Conservation (phyloP, 2,797 vertebrate genomes). For the Glyptemys insculpta region DNA sequence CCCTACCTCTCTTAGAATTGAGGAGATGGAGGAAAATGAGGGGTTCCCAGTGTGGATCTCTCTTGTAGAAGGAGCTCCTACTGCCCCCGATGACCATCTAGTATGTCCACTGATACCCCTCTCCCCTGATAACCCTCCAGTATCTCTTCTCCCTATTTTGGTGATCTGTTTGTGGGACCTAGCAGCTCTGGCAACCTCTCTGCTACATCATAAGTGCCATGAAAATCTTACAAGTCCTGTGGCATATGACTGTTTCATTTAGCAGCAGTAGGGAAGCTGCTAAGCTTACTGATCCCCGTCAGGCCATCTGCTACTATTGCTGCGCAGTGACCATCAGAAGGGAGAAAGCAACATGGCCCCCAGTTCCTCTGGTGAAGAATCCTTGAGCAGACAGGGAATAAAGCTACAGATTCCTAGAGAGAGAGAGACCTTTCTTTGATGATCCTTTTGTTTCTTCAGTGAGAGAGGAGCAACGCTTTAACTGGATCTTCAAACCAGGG, state of each 20-base stretch:
- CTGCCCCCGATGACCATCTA: neutral
- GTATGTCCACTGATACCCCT: neutral
- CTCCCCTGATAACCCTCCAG: neutral
- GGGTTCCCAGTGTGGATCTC: neutral
- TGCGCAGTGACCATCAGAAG: rapidly evolving
- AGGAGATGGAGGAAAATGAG: neutral
- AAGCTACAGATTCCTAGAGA: neutral
- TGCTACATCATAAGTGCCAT: neutral
- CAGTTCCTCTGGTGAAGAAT: neutral
- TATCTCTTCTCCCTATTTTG: neutral
- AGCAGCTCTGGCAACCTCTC: neutral
- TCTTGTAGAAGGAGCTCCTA: neutral
- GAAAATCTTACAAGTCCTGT: neutral
- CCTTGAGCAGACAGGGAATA: neutral
- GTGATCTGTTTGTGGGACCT: neutral
- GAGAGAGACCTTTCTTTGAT: neutral
- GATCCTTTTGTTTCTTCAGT: neutral
- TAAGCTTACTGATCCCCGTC: neutral
- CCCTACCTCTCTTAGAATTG: neutral
- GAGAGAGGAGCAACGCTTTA: neutral
- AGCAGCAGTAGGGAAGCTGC: neutral
- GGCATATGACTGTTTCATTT: neutral
- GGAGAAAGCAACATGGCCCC: neutral
- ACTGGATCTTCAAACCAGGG: neutral
- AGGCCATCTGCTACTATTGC: neutral